Evolutionary conservation across 2,797 vertebrate genomes (phyloP).

Genomic region (Hydrocynus forskahlii): DNA sequence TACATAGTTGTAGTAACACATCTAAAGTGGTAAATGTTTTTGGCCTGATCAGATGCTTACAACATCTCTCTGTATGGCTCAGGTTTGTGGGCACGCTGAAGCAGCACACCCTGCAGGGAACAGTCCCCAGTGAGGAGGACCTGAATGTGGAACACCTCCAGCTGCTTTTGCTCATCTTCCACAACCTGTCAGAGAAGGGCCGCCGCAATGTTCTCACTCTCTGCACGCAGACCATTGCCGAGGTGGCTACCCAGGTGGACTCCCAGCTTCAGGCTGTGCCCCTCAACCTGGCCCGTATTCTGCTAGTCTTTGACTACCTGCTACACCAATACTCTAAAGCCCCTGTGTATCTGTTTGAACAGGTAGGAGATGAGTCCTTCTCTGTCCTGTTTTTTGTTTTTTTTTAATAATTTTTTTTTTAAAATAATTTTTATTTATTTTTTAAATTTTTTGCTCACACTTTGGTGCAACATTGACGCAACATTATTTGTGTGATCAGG

Average conservation of each 20-base stretch:
- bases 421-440: too few relatives aligned
- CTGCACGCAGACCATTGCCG: constrained; percentile 88
- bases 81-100: constrained; percentile 96
- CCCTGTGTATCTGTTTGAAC: constrained; percentile 93
- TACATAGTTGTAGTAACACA: too few relatives aligned
- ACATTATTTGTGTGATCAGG: constrained; percentile 71
- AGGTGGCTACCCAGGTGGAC: constrained; percentile 85
- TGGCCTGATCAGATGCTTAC: neutral
- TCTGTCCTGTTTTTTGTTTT: neutral
- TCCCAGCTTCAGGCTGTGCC: constrained; percentile 87
- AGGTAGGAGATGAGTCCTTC: constrained; percentile 74
- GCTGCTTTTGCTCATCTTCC: constrained; percentile 94
- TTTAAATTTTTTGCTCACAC: neutral
- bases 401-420: too few relatives aligned
- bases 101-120: constrained; percentile 89
- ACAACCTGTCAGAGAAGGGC: constrained; percentile 92
- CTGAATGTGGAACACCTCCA: constrained; percentile 97
- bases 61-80: neutral
- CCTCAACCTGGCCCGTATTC: constrained; percentile 87
- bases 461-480: neutral
- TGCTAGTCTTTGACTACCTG: constrained; percentile 94
- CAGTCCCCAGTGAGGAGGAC: constrained; percentile 89
- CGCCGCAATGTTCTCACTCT: constrained; percentile 83
- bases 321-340: constrained; percentile 94
- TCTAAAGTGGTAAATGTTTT: neutral